Conservation (phyloP, 2,113 vertebrate genomes). For the Lynx canadensis region DNA sequence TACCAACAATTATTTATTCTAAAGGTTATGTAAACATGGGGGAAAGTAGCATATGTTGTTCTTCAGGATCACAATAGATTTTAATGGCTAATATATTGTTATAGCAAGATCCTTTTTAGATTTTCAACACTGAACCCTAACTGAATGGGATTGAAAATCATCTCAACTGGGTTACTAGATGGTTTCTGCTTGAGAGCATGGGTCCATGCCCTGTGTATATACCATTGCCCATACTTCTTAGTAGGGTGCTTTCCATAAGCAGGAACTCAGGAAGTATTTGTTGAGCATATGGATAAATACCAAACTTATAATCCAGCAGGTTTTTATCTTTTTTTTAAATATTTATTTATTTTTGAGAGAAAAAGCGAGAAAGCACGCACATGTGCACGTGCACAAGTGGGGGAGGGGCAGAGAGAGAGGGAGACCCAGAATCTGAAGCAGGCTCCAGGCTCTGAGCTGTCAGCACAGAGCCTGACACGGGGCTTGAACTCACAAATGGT, state of each 20-base stretch:
- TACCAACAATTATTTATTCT: background rate
- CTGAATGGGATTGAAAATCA: background rate
- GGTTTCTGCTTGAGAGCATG: background rate
- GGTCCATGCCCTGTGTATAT: rapidly evolving
- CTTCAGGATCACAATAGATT: background rate
- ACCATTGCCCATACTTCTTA: background rate
- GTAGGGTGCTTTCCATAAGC: background rate
- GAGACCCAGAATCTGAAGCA: too few species aligned
- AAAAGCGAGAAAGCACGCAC: too few species aligned
- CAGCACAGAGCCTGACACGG: too few species aligned
- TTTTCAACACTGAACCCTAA: background rate
- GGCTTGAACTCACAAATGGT: too few species aligned
- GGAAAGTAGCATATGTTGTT: background rate
- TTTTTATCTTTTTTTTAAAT: background rate
- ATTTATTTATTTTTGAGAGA: too few species aligned
- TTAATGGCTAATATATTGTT: background rate
- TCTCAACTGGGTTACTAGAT: background rate
- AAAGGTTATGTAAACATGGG: background rate
- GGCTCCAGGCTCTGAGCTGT: too few species aligned
- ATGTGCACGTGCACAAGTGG: too few species aligned
- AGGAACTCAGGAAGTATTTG: background rate
- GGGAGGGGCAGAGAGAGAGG: too few species aligned
- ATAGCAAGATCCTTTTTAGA: background rate
- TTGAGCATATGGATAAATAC: background rate
- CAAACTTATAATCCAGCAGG: background rate